Conservation (phyloP, 1,140 invertebrate species). For the Protaetia brevitarsis region DNA sequence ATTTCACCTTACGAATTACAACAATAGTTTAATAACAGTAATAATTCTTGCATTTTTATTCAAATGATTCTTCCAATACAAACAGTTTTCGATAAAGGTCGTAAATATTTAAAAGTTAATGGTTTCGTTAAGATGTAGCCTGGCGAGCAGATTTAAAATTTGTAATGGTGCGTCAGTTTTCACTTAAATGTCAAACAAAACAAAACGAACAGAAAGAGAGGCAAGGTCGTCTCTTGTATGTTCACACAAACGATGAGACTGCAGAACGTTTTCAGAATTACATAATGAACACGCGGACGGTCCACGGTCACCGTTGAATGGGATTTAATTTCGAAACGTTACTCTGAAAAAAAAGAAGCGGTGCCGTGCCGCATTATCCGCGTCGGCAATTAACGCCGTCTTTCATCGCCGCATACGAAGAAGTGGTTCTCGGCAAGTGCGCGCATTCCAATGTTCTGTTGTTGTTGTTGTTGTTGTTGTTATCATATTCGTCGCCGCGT, state of each 20-base stretch:
- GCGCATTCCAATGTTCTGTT: neutral
- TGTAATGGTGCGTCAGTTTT: neutral
- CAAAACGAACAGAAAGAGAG: neutral
- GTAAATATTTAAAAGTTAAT: no score
- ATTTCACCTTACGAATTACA: no score
- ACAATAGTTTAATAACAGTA: no score
- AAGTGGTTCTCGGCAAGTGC: neutral
- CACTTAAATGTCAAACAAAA: neutral
- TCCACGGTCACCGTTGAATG: constrained; percentile 8
- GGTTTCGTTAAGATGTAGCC: no score
- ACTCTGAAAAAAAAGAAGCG: neutral
- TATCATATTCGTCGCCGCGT: no score
- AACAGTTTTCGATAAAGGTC: no score
- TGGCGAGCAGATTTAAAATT: neutral
- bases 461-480: neutral
- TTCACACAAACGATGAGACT: constrained; percentile 4
- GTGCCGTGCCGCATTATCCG: neutral
- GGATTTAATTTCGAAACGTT: constrained; percentile 12
- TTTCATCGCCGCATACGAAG: neutral
- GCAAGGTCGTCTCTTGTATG: neutral
- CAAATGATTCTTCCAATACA: no score
- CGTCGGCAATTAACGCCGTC: constrained; percentile 3
- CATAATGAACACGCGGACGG: neutral
- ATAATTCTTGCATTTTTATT: no score
- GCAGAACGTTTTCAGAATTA: constrained; percentile 15